A percentile compares a stretch with the other conserved stretches of the same genome.
These are phyloP conservation scores for Ia io DNA, from an alignment of 2,113 vertebrate genomes.

Conservation along the genomic window DNA sequence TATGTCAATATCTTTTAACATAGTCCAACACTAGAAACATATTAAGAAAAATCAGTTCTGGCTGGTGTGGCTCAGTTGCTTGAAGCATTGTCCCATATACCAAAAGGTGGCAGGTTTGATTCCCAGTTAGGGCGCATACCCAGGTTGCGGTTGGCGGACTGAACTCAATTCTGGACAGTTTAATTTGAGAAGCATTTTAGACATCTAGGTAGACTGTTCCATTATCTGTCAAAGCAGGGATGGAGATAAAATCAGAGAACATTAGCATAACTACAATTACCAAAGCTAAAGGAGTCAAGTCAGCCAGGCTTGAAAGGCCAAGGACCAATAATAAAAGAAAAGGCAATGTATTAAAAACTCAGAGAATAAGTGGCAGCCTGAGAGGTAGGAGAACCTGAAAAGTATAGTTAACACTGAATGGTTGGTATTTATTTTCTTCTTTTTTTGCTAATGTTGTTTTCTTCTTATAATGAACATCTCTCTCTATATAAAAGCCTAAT, in stretches of 20 bases:
- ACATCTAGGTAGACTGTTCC: background rate
- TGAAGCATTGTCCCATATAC: too few species aligned
- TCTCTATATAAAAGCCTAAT: too few species aligned
- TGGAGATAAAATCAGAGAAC: background rate
- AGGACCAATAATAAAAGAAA: background rate
- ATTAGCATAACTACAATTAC: constrained; percentile 1
- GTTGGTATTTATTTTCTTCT: background rate
- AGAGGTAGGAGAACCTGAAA: background rate
- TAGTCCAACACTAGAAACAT: background rate
- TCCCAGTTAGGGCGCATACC: too few species aligned
- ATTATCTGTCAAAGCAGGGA: constrained; percentile 5
- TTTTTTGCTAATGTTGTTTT: background rate
- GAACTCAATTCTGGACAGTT: constrained; percentile 4
- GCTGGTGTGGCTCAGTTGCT: too few species aligned
- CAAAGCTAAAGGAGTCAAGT: background rate
- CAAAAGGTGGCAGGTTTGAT: too few species aligned
- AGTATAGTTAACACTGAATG: background rate
- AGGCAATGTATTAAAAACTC: constrained; percentile 13
- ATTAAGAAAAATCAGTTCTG: background rate
- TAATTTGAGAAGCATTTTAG: background rate
- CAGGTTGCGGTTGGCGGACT: background rate
- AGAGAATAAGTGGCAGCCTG: background rate
- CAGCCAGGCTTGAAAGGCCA: background rate
- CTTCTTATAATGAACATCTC: background rate
- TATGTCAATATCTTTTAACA: background rate